phyloP scores from a whole-genome alignment of 2,888 invertebrate species.

The Neoaliturus tenellus region DNA sequence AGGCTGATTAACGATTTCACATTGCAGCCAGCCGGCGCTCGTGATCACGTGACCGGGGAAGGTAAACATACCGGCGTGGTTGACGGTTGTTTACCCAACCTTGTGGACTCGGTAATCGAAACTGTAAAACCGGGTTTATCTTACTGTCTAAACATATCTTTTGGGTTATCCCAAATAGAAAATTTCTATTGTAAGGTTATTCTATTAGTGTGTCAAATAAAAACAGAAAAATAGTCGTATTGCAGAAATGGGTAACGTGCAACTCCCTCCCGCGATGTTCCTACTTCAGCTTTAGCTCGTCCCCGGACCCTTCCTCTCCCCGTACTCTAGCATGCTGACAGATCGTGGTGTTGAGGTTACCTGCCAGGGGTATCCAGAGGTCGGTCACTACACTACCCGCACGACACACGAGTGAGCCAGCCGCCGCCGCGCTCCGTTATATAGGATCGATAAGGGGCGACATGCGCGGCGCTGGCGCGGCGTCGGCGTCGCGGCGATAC shows the following conservation, averaged over 20 bases:
- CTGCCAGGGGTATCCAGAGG: background rate
- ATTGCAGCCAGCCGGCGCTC: background rate
- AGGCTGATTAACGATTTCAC: conserved; percentile 22
- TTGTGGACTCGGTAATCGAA: too few relatives aligned
- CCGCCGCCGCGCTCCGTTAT: background rate
- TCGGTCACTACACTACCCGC: background rate
- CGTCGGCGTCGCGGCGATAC: background rate
- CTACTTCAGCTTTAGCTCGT: too few relatives aligned
- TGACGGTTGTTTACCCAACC: background rate
- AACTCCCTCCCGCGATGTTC: too few relatives aligned
- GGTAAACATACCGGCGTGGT: conserved; percentile 4
- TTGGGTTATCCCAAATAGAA: too few relatives aligned
- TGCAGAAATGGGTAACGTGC: too few relatives aligned
- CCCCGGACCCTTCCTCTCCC: too few relatives aligned
- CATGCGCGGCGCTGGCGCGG: background rate
- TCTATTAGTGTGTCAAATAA: too few relatives aligned
- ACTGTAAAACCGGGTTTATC: too few relatives aligned
- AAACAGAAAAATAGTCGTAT: too few relatives aligned
- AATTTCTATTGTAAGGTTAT: too few relatives aligned
- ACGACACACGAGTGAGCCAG: background rate
- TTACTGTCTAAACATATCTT: too few relatives aligned
- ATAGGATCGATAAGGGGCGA: conserved; percentile 5
- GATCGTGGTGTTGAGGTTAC: background rate
- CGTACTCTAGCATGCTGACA: too few relatives aligned
- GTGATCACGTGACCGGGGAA: background rate